phyloP scores from a whole-genome alignment of 2,888 invertebrate species.

The Hyposoter didymator region DNA sequence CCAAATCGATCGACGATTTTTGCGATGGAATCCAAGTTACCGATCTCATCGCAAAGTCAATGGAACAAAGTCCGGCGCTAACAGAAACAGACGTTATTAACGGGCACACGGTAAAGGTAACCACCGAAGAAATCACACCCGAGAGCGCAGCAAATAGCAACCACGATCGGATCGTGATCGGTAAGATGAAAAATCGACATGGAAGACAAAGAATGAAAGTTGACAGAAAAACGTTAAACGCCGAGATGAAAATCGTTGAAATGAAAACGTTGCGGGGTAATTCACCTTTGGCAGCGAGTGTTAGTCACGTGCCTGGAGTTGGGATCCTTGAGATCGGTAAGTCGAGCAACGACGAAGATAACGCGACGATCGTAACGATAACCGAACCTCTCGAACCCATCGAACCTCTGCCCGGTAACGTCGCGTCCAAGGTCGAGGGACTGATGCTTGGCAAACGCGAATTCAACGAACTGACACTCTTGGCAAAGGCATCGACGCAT shows the following conservation, averaged over 20 bases:
- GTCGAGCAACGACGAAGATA: constrained; percentile 47
- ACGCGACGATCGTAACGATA: constrained; percentile 73
- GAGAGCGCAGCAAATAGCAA: background rate
- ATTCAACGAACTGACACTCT: constrained; percentile 67
- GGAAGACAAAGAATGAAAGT: constrained; percentile 71
- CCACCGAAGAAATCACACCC: constrained; percentile 66
- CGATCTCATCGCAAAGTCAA: constrained; percentile 60
- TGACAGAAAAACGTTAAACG: constrained; percentile 73
- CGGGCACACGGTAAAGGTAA: constrained; percentile 70
- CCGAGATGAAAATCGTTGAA: constrained; percentile 74
- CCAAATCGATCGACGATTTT: constrained; percentile 23
- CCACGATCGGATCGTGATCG: background rate
- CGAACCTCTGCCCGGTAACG: constrained; percentile 70
- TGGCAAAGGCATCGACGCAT: constrained; percentile 51
- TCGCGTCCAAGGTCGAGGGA: constrained; percentile 72
- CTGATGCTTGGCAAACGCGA: constrained; percentile 68
- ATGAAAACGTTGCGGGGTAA: constrained; percentile 77
- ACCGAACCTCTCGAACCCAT: constrained; percentile 77
- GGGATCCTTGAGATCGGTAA: constrained; percentile 78
- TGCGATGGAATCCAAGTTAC: background rate
- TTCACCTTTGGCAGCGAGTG: constrained; percentile 76
- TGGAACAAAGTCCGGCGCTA: constrained; percentile 33
- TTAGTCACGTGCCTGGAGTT: constrained; percentile 79
- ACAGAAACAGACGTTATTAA: constrained; percentile 66
- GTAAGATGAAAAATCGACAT: constrained; percentile 49